phyloP scores from a whole-genome alignment of 2,888 invertebrate genomes.

The Stegana nigrithorax region DNA sequence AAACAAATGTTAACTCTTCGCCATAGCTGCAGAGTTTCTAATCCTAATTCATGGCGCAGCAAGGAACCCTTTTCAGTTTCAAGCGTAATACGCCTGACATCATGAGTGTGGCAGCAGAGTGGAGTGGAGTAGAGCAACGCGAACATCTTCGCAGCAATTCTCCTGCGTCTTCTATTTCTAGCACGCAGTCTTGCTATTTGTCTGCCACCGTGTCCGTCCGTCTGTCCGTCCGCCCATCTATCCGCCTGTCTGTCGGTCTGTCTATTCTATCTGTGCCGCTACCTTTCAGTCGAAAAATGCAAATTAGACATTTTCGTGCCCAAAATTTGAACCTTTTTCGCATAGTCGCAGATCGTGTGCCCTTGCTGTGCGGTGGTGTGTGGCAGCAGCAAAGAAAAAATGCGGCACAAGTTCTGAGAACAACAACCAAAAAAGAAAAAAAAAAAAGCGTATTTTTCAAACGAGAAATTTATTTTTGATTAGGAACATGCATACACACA shows the following conservation, averaged over 20 bases:
- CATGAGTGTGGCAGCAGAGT: not conserved
- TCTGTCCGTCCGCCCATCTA: not conserved
- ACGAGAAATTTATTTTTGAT: conserved; percentile 55
- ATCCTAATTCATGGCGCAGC: conserved; percentile 5
- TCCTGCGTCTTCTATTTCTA: not conserved
- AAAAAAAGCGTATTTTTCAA: conserved; percentile 42
- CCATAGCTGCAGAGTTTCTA: not conserved
- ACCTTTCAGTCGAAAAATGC: conserved; percentile 37
- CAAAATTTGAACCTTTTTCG: conserved; percentile 40
- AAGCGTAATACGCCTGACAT: not conserved
- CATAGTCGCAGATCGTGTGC: no score
- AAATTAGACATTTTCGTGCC: conserved; percentile 54
- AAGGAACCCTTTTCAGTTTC: conserved; percentile 47
- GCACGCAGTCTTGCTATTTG: not conserved
- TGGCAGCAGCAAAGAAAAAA: conserved; percentile 1
- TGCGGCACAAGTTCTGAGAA: not conserved
- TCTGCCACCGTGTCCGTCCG: not conserved
- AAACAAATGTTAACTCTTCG: not conserved
- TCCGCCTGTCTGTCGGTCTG: no score
- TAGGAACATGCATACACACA: conserved; percentile 30
- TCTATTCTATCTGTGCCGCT: not conserved
- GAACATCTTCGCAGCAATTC: no score
- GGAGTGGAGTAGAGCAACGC: not conserved
- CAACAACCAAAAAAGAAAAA: not conserved
- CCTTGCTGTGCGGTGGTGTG: no score